phyloP scores from a whole-genome alignment of 2,113 vertebrate species.

The Psilopsiagon aurifrons region DNA sequence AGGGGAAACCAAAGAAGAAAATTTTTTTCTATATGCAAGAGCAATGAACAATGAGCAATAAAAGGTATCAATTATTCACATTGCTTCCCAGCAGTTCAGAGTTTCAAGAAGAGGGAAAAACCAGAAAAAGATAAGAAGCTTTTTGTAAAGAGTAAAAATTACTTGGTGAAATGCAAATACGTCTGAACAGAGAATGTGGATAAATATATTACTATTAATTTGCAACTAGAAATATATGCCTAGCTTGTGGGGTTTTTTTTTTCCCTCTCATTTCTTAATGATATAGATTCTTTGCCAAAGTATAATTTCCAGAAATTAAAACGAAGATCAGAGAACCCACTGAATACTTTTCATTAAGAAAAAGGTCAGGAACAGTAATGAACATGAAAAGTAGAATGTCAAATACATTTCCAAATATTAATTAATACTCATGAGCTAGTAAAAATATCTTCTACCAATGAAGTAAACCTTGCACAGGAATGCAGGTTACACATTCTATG shows the following conservation, averaged over 20 bases:
- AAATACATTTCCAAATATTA: not conserved
- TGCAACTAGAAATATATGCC: not conserved
- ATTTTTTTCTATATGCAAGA: conserved; percentile 67
- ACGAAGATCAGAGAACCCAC: not conserved
- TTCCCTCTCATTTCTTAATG: not conserved
- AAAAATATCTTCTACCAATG: not conserved
- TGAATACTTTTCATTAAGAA: not conserved
- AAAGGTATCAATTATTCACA: conserved; percentile 75
- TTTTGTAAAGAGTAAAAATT: conserved; percentile 1
- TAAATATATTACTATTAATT: not conserved
- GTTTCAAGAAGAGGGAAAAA: not conserved
- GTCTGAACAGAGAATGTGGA: not conserved
- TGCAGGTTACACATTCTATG: not conserved
- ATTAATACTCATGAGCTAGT: not conserved
- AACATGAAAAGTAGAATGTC: not conserved
- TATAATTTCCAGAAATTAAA: not conserved
- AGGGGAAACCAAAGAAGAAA: conserved; percentile 62
- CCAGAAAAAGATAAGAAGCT: not conserved
- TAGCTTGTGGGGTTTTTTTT: not conserved
- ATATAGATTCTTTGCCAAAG: not conserved
- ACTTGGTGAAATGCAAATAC: not conserved
- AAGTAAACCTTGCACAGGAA: not conserved
- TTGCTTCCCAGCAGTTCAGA: conserved; percentile 59
- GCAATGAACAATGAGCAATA: conserved; percentile 66
- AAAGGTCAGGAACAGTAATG: not conserved